Base-by-base conservation (phyloP, 2,113 vertebrate species). In the Hassar affinis region DNA sequence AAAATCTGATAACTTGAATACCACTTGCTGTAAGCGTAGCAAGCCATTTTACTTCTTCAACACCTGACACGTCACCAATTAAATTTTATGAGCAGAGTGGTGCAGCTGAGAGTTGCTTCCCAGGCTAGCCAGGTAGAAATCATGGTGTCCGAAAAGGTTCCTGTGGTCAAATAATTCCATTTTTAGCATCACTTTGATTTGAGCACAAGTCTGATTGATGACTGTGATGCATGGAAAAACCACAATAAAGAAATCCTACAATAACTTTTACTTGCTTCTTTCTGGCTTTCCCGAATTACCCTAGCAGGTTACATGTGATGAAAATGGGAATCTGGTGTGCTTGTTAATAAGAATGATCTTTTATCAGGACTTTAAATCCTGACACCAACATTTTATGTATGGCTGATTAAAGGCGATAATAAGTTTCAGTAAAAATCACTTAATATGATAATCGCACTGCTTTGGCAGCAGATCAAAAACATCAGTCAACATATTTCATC, bases 361-460 rank as follows among this genome's bases (percentile, higher is more conserved):
- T 45, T 33, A 38, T 25, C 30, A 80, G 17, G 15, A 72, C 17
- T 27, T 61, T 2, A 69, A 47, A 45, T 57, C 52, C 52, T 74
- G 68, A 59, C 68, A 49, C 35, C 51, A 42, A 4, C 18, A 6
- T 7, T 22, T 42, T 17, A 20, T 30, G 38, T 52, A 25, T 38
- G 33, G 33, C 17, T 25, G 69, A 82, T 61, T 47, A 33, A 75
- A 62, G 11, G 69, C 2, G 33, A 45, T n/a, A 51, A 72, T 30
- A 64, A 59, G 15, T 72, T 74, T 25, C 25, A 72, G 25, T 72
- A 72, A 54, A 42, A 71, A 72, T 56, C 64, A 81, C 62, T 38
- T 69, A 68, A 80, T 17, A 54, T 68, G 49, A 35, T 68, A 69
- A 81, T 81, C 38, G 6, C 10, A 47, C 35, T 74, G n/a, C 8